phyloP scores from a whole-genome alignment of 1,140 invertebrate genomes.

The Leptinotarsa texana region DNA sequence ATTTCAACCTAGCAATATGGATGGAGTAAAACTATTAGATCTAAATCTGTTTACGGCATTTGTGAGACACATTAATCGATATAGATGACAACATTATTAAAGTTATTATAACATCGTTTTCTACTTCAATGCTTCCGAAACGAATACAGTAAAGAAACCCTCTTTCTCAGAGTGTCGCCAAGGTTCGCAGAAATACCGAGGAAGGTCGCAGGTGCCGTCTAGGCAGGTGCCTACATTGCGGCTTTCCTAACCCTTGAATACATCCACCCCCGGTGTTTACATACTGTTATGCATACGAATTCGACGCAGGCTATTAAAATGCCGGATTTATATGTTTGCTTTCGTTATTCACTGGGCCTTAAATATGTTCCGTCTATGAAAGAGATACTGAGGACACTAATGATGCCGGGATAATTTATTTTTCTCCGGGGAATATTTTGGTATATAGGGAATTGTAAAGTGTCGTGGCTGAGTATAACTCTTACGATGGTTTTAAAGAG shows the following conservation, averaged over 20 bases:
- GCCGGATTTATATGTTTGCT: constrained; percentile 24
- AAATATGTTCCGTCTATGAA: neutral
- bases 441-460: neutral
- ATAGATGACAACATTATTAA: no score
- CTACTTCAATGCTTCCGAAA: no score
- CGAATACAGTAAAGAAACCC: no score
- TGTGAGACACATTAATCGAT: no score
- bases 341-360: constrained; percentile 13
- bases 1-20: no score
- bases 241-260: neutral
- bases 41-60: no score
- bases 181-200: no score
- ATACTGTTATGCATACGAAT: constrained; percentile 24
- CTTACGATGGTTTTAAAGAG: no score
- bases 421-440: neutral
- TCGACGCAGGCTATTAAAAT: constrained; percentile 18
- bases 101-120: no score
- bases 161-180: no score
- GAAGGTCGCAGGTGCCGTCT: constrained; percentile 6
- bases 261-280: constrained; percentile 21
- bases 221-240: constrained; percentile 10
- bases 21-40: no score
- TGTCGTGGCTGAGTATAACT: no score
- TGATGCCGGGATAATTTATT: neutral
- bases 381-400: neutral